phyloP scores from a whole-genome alignment of 2,888 invertebrate genomes.

The Odontomyia ornata region DNA sequence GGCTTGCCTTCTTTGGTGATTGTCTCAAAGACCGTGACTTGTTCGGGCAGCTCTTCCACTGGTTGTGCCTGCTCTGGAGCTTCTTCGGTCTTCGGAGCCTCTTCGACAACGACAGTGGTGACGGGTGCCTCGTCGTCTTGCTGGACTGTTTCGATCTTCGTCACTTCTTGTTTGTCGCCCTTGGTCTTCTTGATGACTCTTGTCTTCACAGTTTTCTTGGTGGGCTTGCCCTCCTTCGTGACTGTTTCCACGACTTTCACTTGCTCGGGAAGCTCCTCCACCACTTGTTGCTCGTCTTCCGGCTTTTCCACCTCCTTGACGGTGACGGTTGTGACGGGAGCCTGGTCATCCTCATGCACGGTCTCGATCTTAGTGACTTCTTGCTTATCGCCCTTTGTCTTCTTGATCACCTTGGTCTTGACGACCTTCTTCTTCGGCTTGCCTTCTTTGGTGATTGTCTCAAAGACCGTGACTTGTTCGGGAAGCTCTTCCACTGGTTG shows the following conservation, averaged over 20 bases:
- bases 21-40: conserved; percentile 61
- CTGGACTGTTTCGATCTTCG: conserved; percentile 60
- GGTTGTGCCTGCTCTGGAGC: conserved; percentile 52
- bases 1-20: conserved; percentile 56
- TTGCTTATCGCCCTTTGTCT: conserved; percentile 57
- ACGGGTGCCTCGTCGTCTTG: conserved; percentile 60
- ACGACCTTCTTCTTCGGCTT: conserved; percentile 57
- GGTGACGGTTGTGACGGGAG: conserved; percentile 54
- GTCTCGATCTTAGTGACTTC: conserved; percentile 58
- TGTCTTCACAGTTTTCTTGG: conserved; percentile 55
- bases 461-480: conserved; percentile 53
- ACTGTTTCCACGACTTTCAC: conserved; percentile 56
- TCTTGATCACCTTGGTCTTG: conserved; percentile 60
- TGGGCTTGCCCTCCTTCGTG: conserved; percentile 56
- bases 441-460: conserved; percentile 58
- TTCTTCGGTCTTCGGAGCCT: conserved; percentile 49
- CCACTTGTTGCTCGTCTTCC: conserved; percentile 53
- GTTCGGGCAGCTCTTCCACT: conserved; percentile 49
- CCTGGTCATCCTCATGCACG: conserved; percentile 55
- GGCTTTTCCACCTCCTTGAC: conserved; percentile 54
- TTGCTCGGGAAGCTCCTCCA: conserved; percentile 60
- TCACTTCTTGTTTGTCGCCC: conserved; percentile 60
- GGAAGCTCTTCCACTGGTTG: conserved; percentile 57
- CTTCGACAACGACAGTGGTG: conserved; percentile 55
- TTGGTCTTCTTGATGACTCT: conserved; percentile 59